These are phyloP conservation scores for Cyanoderma ruficeps DNA, from an alignment of 2,113 vertebrate genomes.

Conservation along the genomic window DNA sequence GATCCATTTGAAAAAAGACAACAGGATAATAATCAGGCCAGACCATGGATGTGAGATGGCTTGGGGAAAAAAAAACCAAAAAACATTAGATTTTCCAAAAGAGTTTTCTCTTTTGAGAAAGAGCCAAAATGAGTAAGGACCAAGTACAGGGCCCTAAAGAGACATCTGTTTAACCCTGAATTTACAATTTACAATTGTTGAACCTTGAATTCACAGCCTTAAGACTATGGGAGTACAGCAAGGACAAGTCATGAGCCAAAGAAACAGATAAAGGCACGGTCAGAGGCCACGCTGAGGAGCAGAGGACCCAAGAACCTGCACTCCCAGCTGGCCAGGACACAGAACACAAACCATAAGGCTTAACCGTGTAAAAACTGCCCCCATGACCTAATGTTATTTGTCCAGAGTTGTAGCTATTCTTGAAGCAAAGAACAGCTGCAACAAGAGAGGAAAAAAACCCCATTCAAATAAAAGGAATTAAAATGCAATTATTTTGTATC, in stretches of 20 bases:
- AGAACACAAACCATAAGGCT: neutral
- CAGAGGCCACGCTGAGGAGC: neutral
- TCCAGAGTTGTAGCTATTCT: neutral
- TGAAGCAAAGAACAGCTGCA: neutral
- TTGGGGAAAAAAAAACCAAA: neutral
- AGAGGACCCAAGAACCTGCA: neutral
- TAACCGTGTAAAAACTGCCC: neutral
- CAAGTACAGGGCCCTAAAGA: neutral
- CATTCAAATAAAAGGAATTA: neutral
- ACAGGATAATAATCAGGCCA: neutral
- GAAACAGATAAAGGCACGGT: neutral
- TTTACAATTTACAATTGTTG: neutral
- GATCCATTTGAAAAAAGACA: neutral
- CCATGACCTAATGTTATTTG: neutral
- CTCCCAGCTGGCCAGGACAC: neutral
- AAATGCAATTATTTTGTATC: neutral
- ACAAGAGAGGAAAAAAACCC: rapidly evolving
- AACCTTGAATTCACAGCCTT: neutral
- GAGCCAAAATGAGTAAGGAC: neutral
- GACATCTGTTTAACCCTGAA: neutral
- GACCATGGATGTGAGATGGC: neutral
- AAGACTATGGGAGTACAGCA: neutral
- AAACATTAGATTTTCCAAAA: neutral
- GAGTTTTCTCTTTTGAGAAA: too few relatives aligned
- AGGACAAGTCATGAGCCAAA: neutral